Percentiles rank a stretch among this genome's conserved stretches.
phyloP scores from a whole-genome alignment of 2,797 vertebrate genomes.

The Diglossa cyanea region DNA sequence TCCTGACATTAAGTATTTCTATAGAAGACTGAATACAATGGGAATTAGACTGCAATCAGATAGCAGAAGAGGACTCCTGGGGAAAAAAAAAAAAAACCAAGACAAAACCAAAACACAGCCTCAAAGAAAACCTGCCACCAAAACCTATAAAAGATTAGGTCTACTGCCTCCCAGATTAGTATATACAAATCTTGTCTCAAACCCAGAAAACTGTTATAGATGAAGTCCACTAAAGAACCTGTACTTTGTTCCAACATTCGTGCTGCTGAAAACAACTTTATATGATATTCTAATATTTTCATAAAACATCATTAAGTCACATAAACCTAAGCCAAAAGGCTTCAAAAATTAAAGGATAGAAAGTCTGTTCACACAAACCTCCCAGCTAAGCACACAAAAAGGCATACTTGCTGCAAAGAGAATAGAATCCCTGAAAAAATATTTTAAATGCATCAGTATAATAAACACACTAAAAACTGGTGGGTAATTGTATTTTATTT shows the following conservation, averaged over 20 bases:
- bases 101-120: not conserved
- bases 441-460: not conserved
- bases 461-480: not conserved
- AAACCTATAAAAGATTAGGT: not conserved
- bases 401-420: not conserved
- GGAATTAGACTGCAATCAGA: slow-evolving; percentile 72
- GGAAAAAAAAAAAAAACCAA: not conserved
- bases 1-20: slow-evolving; percentile 80
- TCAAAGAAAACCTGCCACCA: not conserved
- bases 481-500: not conserved
- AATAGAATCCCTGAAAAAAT: not conserved
- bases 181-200: not conserved
- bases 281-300: not conserved
- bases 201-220: not conserved
- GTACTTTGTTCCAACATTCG: not conserved
- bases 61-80: not conserved
- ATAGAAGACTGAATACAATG: slow-evolving; percentile 68
- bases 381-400: not conserved
- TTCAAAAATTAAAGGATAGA: not conserved
- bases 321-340: not conserved
- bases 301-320: not conserved
- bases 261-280: not conserved
- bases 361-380: not conserved
- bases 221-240: not conserved
- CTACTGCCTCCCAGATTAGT: not conserved